Evolutionary conservation across 2,797 vertebrate species (phyloP), one percentile per base, ranked within the genome.

Genomic region (Arremon brunneinucha): DNA sequence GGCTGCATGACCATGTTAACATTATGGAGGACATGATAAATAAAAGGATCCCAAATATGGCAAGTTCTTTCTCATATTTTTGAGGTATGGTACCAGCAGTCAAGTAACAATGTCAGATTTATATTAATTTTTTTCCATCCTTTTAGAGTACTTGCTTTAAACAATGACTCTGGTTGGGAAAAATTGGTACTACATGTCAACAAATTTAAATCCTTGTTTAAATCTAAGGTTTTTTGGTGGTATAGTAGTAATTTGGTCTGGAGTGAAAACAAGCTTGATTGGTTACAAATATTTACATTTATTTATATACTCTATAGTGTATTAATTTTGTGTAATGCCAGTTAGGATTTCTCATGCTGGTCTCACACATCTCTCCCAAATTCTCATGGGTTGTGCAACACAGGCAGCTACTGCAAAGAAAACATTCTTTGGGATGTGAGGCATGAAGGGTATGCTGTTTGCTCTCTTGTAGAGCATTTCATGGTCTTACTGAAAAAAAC

Each of bases 401-500:
- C 5, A 19, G 82, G 30, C 80, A 87, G 67, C 83, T 93, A 52
- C 70, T 72, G 83, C 55, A 79, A 83, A 77, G 87, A 74, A 87
- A 89, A 71, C 64, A 64, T 90, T 88, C 71, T 87, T 32, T 82
- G 83, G 70, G 92, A 52, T 0, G 2, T 63, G 68, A 95, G 44
- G 86, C 55, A 92, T 80, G 90, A 91, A 76, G 74, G 52, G 81
- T 59, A 59, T 92, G 86, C 30, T 63, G 67, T 81, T 91, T 79
- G 53, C 53, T 86, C 15, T 83, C 18, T 41, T 80, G 46, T 26
- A 16, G 76, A 65, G 44, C 41, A 70, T 84, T 89, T 90, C 34
- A 74, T 69, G 80, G 32, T 89, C 43, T 52, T 94, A 39, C 41
- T 77, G 78, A 67, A 89, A 86, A 85, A 69, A 27, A 8, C 56